Evolutionary conservation across 2,113 vertebrate species (phyloP), one percentile per base, ranked within the genome.

Genomic region (Rhadina sibilatrix): DNA sequence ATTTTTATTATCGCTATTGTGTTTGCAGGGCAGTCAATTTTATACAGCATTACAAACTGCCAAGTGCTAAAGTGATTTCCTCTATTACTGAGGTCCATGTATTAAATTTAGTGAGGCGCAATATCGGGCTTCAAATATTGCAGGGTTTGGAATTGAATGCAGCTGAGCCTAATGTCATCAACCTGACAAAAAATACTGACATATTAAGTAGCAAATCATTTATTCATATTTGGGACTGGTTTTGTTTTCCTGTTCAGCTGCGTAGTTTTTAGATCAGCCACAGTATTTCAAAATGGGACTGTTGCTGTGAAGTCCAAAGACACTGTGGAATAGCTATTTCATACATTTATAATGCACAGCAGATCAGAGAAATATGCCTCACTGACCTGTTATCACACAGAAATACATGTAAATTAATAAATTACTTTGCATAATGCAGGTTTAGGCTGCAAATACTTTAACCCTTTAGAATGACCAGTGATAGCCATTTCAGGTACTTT

Each of bases 61-160:
- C 97, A 97, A 98, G 97, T 93, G 94, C 97, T 98, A 98, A 98
- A 98, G 95, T 94, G 97, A 98, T 98, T 98, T 98, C 97, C 97
- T 98, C 97, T 98, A 98, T 98, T 98, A 98, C 97, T 66, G 97
- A 97, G 97, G 97, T 95, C 97, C 91, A 66, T 98, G 98, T 97
- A 98, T 98, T 98, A 98, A 97, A 98, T 98, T 98, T 98, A 98
- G 97, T 92, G 97, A 96, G 94, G 97, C 97, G 97, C 98, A 98
- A 97, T 98, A 98, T 97, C 97, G 97, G 97, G 91, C 98, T 98
- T 97, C 98, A 97, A 94, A 98, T 97, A 98, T 97, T 98, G 98
- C 98, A 97, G 97, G 96, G 93, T 97, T 98, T 95, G 87, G 96
- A 98, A 98, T 96, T 97, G 97, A 98, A 98, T 98, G 98, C 95